These are phyloP conservation scores for Bimastos eiseni DNA, from an alignment of 2,888 invertebrate genomes.

Conservation along the genomic window DNA sequence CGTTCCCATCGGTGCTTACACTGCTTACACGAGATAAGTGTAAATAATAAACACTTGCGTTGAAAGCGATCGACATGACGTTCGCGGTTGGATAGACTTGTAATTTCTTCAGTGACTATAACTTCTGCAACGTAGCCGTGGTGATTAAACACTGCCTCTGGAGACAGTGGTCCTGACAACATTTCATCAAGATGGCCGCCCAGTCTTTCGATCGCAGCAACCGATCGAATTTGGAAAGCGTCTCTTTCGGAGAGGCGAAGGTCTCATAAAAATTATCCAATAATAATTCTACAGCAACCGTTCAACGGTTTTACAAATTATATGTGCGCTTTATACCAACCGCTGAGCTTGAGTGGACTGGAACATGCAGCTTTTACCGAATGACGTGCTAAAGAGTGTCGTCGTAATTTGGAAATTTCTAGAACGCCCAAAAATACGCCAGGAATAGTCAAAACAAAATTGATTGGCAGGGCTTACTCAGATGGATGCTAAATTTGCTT, in stretches of 20 bases:
- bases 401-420: too few relatives aligned
- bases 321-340: neutral
- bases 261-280: neutral
- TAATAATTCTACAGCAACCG: neutral
- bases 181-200: conserved; percentile 13
- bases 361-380: neutral
- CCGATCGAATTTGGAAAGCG: neutral
- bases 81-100: neutral
- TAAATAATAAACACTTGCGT: neutral
- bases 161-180: neutral
- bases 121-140: neutral
- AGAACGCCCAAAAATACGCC: too few relatives aligned
- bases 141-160: neutral
- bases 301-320: neutral
- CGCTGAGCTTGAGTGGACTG: neutral
- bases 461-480: neutral
- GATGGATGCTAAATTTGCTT: neutral
- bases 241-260: neutral
- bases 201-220: conserved; percentile 6
- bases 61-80: neutral
- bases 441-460: too few relatives aligned
- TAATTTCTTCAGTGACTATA: neutral
- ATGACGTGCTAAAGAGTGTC: neutral
- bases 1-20: neutral
- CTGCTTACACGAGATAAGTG: too few relatives aligned